Percentiles rank a stretch among this genome's conserved stretches.
Conservation (phyloP, 1,140 invertebrate genomes). For the Drosophila ficusphila region DNA sequence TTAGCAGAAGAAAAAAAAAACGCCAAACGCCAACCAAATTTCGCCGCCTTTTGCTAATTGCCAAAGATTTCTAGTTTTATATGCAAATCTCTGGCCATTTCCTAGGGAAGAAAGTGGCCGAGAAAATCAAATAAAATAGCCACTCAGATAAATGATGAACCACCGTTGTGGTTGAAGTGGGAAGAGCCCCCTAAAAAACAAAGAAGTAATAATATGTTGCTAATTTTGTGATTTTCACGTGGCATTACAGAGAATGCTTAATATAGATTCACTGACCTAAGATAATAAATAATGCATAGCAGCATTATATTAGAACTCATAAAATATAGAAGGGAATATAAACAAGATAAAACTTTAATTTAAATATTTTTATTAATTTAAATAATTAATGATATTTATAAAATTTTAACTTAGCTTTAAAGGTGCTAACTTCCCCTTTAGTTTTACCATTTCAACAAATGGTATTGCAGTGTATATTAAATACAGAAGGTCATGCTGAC, state of each 20-base stretch:
- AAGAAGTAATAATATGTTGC: neutral
- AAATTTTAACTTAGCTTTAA: too few relatives aligned
- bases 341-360: too few relatives aligned
- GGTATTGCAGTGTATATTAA: neutral
- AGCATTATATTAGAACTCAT: too few relatives aligned
- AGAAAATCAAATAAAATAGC: constrained; percentile 32
- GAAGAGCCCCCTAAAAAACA: neutral
- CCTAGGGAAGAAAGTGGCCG: constrained; percentile 39
- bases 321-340: too few relatives aligned
- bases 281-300: too few relatives aligned
- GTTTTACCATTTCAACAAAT: too few relatives aligned
- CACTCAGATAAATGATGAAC: constrained; percentile 1
- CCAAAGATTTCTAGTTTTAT: constrained; percentile 72
- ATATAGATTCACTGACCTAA: constrained; percentile 1
- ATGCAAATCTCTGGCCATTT: constrained; percentile 70
- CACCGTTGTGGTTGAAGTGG: constrained; percentile 32
- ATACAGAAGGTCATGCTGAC: too few relatives aligned
- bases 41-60: constrained; percentile 69
- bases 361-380: too few relatives aligned
- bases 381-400: too few relatives aligned
- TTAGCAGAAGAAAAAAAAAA: constrained; percentile 52
- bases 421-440: too few relatives aligned
- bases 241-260: neutral
- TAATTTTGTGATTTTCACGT: neutral
- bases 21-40: constrained; percentile 41